These are phyloP conservation scores for Neoascia interrupta DNA, from an alignment of 2,888 invertebrate species.

Conservation along the genomic window DNA sequence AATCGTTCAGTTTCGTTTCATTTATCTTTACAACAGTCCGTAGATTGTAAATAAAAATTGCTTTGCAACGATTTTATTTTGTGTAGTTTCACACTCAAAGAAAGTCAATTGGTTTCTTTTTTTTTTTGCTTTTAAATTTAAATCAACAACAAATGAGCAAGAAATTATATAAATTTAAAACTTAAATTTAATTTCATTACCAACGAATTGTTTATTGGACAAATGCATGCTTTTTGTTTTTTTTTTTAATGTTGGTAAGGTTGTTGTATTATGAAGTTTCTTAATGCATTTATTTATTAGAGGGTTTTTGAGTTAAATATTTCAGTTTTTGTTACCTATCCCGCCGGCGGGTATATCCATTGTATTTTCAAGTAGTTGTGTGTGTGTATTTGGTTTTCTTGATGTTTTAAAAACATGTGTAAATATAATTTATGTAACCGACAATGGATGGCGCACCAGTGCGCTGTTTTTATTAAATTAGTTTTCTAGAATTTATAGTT, in stretches of 20 bases:
- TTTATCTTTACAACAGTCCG: conserved; percentile 33
- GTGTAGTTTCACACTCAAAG: conserved; percentile 67
- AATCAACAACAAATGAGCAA: conserved; percentile 33
- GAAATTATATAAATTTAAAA: conserved; percentile 21
- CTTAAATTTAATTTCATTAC: conserved; percentile 18
- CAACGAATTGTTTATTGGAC: conserved; percentile 42
- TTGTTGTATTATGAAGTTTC: conserved; percentile 16
- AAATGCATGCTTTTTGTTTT: conserved; percentile 28
- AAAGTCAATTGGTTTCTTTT: not conserved
- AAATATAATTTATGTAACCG: conserved; percentile 21
- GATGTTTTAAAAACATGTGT: conserved; percentile 16
- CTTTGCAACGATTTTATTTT: conserved; percentile 55
- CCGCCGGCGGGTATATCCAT: conserved; percentile 70
- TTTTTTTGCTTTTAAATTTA: too few relatives aligned
- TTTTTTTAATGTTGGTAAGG: conserved; percentile 28
- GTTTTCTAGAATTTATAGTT: conserved; percentile 47
- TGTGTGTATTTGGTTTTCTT: conserved; percentile 22
- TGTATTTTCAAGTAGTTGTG: conserved; percentile 29
- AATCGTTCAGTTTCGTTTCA: conserved; percentile 37
- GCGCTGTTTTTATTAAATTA: conserved; percentile 44
- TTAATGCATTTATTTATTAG: not conserved
- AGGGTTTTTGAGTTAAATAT: conserved; percentile 42
- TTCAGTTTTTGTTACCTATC: conserved; percentile 46
- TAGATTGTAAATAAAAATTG: conserved; percentile 17
- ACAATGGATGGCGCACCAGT: conserved; percentile 65